Conservation (phyloP, 1,140 invertebrate species). For the Lepidurus apus region DNA sequence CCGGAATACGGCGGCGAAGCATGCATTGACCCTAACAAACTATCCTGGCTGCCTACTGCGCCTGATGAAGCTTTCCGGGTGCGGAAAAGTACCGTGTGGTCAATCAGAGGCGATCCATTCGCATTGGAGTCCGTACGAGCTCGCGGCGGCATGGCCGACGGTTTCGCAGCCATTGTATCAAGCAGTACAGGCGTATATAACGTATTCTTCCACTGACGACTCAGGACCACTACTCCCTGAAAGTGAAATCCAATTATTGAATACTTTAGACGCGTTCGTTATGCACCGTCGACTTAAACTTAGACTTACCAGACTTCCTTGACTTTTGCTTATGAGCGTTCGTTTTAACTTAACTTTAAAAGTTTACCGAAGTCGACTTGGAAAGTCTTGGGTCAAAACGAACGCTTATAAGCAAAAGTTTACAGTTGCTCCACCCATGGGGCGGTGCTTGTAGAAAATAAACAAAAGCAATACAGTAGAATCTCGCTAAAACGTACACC, state of each 20-base stretch:
- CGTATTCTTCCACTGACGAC: constrained; percentile 94
- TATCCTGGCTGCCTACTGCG: neutral
- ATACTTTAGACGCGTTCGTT: too few relatives aligned
- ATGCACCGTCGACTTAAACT: too few relatives aligned
- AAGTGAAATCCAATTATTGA: neutral
- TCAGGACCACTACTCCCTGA: constrained; percentile 83
- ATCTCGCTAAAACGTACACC: too few relatives aligned
- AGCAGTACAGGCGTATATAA: constrained; percentile 86
- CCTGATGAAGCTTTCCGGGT: neutral
- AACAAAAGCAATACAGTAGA: too few relatives aligned
- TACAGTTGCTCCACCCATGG: too few relatives aligned
- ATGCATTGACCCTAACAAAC: neutral
- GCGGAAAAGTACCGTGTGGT: neutral
- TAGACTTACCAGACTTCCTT: too few relatives aligned
- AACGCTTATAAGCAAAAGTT: too few relatives aligned
- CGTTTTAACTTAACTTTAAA: too few relatives aligned
- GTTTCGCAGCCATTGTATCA: constrained; percentile 47
- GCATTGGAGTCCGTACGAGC: neutral
- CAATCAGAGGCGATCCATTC: neutral
- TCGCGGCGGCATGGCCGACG: neutral
- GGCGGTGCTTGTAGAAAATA: too few relatives aligned
- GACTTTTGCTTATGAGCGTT: too few relatives aligned
- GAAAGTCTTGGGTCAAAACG: too few relatives aligned
- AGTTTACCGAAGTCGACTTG: too few relatives aligned
- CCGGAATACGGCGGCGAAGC: neutral